Base-by-base conservation (phyloP, 2,888 invertebrate species). In the Dugesia japonica region DNA sequence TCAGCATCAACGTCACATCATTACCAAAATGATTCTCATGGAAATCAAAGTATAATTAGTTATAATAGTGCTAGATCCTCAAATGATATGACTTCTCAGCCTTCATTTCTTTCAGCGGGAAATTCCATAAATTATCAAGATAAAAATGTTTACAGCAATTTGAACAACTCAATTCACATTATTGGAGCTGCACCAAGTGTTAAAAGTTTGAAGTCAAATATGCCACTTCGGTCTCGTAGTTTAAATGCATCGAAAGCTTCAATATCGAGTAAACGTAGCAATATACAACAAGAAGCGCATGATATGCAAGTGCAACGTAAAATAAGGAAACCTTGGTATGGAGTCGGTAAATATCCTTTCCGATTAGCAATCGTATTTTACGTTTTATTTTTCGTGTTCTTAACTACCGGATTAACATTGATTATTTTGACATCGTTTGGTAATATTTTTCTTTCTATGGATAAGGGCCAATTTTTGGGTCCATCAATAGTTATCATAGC, bases 201-300 rank as follows among this genome's bases (percentile, higher is more conserved):
- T 23, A 56, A n/a, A 56, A 56, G 56, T 56, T 23, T 56, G 20
- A 56, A 56, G 17, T 56, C 23, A 4, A 56, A 56, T 23, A 56
- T 56, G 56, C 56, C 56, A 56, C n/a, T 23, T 13, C 56, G 56
- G n/a, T 56, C 56, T 56, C 56, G 56, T 56, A 56, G 56, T 56
- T 56, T 56, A n/a, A 56, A 56, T 56, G 56, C 56, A 20, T 56
- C 56, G n/a, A 56, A 56, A 56, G 56, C 56, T n/a, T 56, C 56
- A 20, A 4, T 56, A n/a, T 56, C 56, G 17, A 56, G 56, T 56
- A 56, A 56, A 56, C 23, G 56, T 56, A 56, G 56, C 17, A 56
- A 56, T 56, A 56, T 56, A 4, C 56, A 56, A 23, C 56, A 56
- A 23, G 56, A 56, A 23, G 56, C 56, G 4, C 56, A 56, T 20